Evolutionary conservation across 2,113 vertebrate genomes (phyloP), one percentile per base, ranked within the genome.

Genomic region (Cephalopholis sonnerati): DNA sequence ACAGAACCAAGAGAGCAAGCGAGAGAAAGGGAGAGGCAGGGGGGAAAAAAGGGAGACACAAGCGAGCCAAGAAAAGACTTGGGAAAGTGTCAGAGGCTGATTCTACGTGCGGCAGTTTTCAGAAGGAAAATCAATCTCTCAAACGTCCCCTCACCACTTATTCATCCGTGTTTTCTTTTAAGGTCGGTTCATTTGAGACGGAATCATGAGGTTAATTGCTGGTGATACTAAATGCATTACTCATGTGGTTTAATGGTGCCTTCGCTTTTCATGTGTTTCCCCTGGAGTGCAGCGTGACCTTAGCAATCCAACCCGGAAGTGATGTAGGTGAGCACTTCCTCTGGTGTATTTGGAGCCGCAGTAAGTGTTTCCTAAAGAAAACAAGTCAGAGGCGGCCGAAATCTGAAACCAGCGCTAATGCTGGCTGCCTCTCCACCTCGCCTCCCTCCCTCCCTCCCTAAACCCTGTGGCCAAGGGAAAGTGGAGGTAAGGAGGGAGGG

Each of bases 281-380:
- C 29, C 53, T 18, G 0, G 24, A 82, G 87, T 81, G 57, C 66
- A 39, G 51, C 11, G 25, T 87, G 91, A 93, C 91, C 91, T 81
- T 74, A 85, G 50, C 77, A 51, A 44, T 67, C 39, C 5, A 53
- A 89, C 82, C 91, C 68, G 87, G 90, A 94, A 93, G 90, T 89
- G 88, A 90, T 82, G 93, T 84, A 86, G 94, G 89, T 86, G 87
- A 94, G 79, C 70, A 3, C 84, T 92, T 92, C 89, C 93, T 90
- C 83, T 74, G 79, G 77, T 90, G 89, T 82, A 78, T 83, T 76
- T 17, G 73, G 85, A 92, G 84, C 82, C 74, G 54, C 89, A 83
- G 81, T 93, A 90, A 91, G 90, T 89, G 89, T 91, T 93, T 94
- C 92, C 92, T 91, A 88, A 95, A 93, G 90, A 94, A 95, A 95